These are phyloP conservation scores for Callimorpha dominula DNA, from an alignment of 2,888 invertebrate species.

Conservation along the genomic window DNA sequence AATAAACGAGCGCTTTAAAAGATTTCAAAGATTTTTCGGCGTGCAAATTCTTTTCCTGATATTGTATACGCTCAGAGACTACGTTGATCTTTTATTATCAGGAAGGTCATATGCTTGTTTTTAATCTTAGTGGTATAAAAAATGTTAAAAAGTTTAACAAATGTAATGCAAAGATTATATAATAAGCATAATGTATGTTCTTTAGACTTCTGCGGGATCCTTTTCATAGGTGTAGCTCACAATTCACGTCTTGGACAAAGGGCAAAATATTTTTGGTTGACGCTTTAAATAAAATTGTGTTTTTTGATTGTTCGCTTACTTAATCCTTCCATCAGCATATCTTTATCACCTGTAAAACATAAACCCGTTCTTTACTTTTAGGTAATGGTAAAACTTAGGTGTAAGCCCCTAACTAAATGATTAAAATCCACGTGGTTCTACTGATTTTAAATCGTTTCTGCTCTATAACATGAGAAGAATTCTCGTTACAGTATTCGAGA, in stretches of 20 bases:
- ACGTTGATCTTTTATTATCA: neutral
- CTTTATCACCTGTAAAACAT: neutral
- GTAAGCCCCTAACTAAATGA: neutral
- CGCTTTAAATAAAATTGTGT: no score
- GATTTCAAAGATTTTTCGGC: neutral
- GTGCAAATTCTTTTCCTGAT: neutral
- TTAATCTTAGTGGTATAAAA: no score
- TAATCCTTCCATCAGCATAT: neutral
- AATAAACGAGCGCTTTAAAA: neutral
- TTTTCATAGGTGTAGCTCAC: no score
- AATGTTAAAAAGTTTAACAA: no score
- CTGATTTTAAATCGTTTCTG: constrained; percentile 34
- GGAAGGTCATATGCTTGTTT: no score
- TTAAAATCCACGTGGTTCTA: constrained; percentile 13
- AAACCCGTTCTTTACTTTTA: neutral
- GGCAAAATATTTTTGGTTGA: no score
- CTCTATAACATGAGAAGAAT: constrained; percentile 60
- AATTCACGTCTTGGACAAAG: no score
- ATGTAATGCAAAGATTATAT: no score
- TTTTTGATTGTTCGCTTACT: no score
- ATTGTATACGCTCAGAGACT: neutral
- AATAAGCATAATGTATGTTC: no score
- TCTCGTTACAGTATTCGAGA: constrained; percentile 78
- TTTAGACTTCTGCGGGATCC: no score
- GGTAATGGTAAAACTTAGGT: neutral